These are phyloP conservation scores for Seira musarum DNA, from an alignment of 2,888 invertebrate species.

Conservation along the genomic window DNA sequence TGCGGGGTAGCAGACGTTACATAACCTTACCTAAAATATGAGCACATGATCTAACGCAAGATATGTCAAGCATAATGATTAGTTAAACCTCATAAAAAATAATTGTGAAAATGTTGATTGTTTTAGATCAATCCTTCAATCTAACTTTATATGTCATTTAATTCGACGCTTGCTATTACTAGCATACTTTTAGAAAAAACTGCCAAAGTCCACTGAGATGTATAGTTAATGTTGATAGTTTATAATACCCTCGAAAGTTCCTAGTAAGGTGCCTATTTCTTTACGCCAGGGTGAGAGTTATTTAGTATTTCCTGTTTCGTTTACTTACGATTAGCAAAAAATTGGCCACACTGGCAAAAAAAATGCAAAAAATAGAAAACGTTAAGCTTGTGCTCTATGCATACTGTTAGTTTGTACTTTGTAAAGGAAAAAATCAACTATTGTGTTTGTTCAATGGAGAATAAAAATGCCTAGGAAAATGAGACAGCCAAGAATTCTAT, in stretches of 20 bases:
- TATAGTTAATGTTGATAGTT: no score
- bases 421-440: neutral
- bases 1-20: neutral
- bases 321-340: no score
- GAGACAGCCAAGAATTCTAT: neutral
- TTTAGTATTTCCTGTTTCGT: no score
- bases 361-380: no score
- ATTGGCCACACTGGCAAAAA: no score
- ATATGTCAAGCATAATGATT: neutral
- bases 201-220: no score
- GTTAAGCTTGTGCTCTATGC: no score
- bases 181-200: neutral
- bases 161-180: neutral
- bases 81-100: neutral
- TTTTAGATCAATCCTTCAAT: neutral
- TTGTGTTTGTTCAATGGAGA: conserved; percentile 1
- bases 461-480: neutral
- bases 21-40: neutral
- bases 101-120: neutral
- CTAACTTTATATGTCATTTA: neutral
- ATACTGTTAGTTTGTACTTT: neutral
- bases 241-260: no score
- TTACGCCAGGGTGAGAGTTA: no score
- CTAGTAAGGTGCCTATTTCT: no score
- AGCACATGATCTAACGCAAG: neutral